Evolutionary conservation across 2,888 invertebrate species (phyloP), one percentile per base, ranked within the genome.

Genomic region (Gymnosoma rotundatum): DNA sequence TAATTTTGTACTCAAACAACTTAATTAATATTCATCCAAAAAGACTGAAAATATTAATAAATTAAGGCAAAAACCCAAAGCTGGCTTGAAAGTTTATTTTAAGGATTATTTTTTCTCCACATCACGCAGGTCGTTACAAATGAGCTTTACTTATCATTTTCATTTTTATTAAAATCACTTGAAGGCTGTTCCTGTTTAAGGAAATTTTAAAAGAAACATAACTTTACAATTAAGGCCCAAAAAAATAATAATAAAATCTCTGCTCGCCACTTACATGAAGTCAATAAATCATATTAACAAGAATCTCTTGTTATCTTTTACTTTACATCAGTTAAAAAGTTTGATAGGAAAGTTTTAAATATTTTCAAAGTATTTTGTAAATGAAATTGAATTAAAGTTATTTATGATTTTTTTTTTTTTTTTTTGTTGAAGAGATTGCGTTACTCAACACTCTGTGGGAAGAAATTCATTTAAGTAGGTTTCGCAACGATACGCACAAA

Each of bases 261-360:
- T 4, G 52, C 9, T 48, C n/a, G 18, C 36, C 21, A 78, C 18
- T 60, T 56, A 52, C 45, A 50, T 48, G 66, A 67, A 64, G 69
- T 74, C 74, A 83, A 83, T 83, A 83, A 83, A 83, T 78, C 69
- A 78, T 83, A 52, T 78, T 52, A 50, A 70, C 45, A 54, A 72
- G 48, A 64, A 50, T 70, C 70, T 9, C 16, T 32, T 48, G 18
- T 58, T 69, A 61, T 54, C 64, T 64, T 16, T 1, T 32, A 12
- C 32, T 54, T n/a, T 4, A n/a, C 38, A 73, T 61, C 60, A 56
- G 74, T 36, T 74, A 45, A 64, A 56, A 64, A 64, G 48, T 72
- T 72, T 32, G 32, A 48, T 48, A 60, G 48, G 20, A 60, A 10
- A 72, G 48, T 32, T 73, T 73, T 38, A 61, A 61, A 73, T 50